Evolutionary conservation across 1,140 invertebrate genomes (phyloP).

Genomic region (Drepana arcuata): DNA sequence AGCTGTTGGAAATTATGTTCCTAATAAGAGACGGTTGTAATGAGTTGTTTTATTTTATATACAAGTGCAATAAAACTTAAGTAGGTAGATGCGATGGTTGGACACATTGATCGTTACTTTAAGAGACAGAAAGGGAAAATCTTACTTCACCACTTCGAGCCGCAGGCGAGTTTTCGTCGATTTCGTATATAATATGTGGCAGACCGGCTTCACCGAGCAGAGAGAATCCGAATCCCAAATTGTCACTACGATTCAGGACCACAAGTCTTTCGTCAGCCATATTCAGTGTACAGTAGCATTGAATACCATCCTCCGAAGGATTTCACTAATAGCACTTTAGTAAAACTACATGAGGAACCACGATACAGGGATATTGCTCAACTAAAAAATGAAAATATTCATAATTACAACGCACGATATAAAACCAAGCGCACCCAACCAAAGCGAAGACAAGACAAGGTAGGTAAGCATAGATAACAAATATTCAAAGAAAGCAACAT

Average conservation of each 20-base stretch:
- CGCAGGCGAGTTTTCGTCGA: conserved; percentile 91
- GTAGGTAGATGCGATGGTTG: too few species aligned
- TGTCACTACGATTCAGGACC: conserved; percentile 85
- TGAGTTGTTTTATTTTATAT: too few species aligned
- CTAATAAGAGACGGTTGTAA: too few species aligned
- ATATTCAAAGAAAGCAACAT: too few species aligned
- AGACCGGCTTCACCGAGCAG: conserved; percentile 88
- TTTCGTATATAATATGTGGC: conserved; percentile 93
- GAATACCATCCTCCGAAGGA: conserved; percentile 47
- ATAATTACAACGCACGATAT: conserved; percentile 54
- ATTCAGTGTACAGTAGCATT: conserved; percentile 72
- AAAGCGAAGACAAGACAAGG: conserved; percentile 49
- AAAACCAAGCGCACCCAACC: conserved; percentile 60
- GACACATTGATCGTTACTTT: too few species aligned
- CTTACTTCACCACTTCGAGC: conserved; percentile 90
- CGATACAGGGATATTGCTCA: conserved; percentile 27
- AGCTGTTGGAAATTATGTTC: too few species aligned
- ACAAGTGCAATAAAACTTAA: too few species aligned
- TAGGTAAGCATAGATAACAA: conserved; percentile 10
- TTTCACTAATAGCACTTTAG: conserved; percentile 46
- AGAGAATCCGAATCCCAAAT: conserved; percentile 90
- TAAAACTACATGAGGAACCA: conserved; percentile 30
- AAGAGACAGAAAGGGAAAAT: too few species aligned
- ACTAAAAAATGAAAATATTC: conserved; percentile 50
- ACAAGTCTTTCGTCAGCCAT: conserved; percentile 91